Conservation (phyloP, 2,888 invertebrate genomes). For the Lasioglossum villosulum region DNA sequence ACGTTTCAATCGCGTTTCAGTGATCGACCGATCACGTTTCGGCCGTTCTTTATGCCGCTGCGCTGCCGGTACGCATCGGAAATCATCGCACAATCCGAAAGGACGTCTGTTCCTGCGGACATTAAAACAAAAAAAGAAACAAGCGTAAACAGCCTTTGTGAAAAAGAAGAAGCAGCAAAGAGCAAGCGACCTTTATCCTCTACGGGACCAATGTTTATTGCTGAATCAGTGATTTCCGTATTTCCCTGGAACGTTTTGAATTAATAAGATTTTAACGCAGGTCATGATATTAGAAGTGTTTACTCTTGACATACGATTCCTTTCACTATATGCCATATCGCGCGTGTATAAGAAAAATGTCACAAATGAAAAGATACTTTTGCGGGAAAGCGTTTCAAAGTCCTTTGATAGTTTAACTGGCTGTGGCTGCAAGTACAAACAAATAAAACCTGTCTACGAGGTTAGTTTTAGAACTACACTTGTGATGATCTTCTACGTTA, state of each 20-base stretch:
- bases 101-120: background rate
- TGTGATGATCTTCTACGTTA: too few relatives aligned
- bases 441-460: too few relatives aligned
- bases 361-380: too few relatives aligned
- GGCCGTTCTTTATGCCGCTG: background rate
- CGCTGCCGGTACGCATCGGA: background rate
- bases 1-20: conserved; percentile 41
- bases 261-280: background rate
- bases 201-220: background rate
- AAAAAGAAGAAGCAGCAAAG: background rate
- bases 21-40: background rate
- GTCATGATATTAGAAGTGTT: too few relatives aligned
- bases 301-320: too few relatives aligned
- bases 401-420: too few relatives aligned
- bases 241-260: background rate
- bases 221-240: background rate
- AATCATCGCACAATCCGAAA: background rate
- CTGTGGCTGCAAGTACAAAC: too few relatives aligned
- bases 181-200: background rate
- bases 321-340: too few relatives aligned
- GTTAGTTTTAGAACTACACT: too few relatives aligned
- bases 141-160: background rate
- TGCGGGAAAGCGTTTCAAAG: too few relatives aligned
- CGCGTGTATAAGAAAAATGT: too few relatives aligned
- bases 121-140: background rate